Base-by-base conservation (phyloP, 2,797 vertebrate species). In the Rhynchotus rufescens region DNA sequence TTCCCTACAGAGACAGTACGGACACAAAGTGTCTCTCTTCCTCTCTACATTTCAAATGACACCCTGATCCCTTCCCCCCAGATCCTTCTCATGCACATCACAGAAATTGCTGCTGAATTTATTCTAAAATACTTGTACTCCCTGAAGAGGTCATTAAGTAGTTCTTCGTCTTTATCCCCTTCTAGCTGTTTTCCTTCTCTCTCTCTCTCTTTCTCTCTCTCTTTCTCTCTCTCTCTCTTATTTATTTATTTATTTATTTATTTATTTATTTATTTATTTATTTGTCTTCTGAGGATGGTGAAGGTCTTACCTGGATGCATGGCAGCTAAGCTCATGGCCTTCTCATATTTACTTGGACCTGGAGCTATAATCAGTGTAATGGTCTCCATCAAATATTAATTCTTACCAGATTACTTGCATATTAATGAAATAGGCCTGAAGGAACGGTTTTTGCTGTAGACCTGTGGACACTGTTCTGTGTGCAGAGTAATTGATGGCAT, bases 91-190 rank as follows among this genome's bases (percentile, higher is more conserved):
- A 52, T 19, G 32, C 47, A 57, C 85, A 54, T 89, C 77, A 77
- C 60, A 84, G 85, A 82, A 80, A 56, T 2, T 76, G 62, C 69
- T 85, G 81, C 21, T 66, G 90, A 84, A 54, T 77, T 90, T 60
- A 15, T 64, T 91, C 22, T 14, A 77, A 92, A 89, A 86, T 28
- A 45, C 40, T 74, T 10, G 0, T 3, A 60, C 82, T 95, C 94
- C 89, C 95, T 66, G 61, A 91, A 92, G 93, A 92, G 71, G 77
- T 94, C 87, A 92, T 93, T 87, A 95, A 95, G 82, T 28, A 67
- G 32, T 84, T 86, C 23, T 80, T 65, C 34, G 47, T 65, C 84
- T 94, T 85, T 76, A 87, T 90, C 78, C 42, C 80, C 81, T 56
- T 38, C 84, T 89, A 8, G 2, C 66, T 68, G 65, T 59, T 89